Evolutionary conservation across 2,888 invertebrate species (phyloP).

Genomic region (Ditylenchus weischeri): DNA sequence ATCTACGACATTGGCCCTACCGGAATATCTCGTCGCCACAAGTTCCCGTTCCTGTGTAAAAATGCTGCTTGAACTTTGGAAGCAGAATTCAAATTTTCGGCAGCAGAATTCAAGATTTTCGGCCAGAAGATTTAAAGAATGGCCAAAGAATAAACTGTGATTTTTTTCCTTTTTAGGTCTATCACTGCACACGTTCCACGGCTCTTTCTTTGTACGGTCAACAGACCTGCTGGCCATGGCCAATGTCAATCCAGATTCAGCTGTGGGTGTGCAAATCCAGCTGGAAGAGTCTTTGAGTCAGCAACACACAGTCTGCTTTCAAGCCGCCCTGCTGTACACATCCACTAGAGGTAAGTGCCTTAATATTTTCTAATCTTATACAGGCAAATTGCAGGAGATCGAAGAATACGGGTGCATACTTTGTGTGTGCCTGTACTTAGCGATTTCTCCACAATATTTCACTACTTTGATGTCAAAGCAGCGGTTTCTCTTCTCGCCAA

Average conservation of each 20-base stretch:
- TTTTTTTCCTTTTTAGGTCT: constrained; percentile 68
- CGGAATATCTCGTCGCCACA: no score
- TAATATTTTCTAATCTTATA: background rate
- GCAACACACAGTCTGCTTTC: constrained; percentile 81
- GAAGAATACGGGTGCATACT: constrained; percentile 95
- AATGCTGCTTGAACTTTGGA: no score
- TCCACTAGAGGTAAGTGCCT: constrained; percentile 74
- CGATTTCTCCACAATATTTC: constrained; percentile 79
- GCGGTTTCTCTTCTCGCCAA: constrained; percentile 86
- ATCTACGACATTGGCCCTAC: no score
- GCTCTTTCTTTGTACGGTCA: constrained; percentile 96
- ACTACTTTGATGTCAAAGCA: constrained; percentile 85
- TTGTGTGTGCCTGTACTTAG: constrained; percentile 84
- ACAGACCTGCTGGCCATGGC: constrained; percentile 91
- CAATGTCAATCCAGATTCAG: constrained; percentile 95
- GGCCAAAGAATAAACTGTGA: background rate
- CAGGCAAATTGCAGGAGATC: constrained; percentile 68
- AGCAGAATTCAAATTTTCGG: no score
- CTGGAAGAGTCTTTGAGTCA: constrained; percentile 87
- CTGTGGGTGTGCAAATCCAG: constrained; percentile 90
- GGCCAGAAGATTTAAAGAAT: no score
- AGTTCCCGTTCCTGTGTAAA: no score
- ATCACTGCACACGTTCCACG: constrained; percentile 95
- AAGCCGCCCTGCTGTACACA: constrained; percentile 93
- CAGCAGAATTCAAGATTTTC: no score